phyloP scores from a whole-genome alignment of 2,113 vertebrate genomes.

The Tychaedon coryphoeus region DNA sequence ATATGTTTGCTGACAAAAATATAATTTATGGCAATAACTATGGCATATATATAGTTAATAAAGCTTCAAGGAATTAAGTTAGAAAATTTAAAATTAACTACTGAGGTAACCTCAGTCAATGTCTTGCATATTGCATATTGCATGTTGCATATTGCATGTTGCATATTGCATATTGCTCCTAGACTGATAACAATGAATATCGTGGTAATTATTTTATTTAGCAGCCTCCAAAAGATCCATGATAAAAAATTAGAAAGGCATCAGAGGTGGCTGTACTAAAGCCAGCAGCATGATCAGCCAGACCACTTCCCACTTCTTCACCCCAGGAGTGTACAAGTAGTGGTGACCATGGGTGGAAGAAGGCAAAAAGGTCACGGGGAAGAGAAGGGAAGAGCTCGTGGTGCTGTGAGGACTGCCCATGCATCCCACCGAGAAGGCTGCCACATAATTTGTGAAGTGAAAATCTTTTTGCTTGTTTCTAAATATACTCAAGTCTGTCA shows the following conservation, averaged over 20 bases:
- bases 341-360: neutral
- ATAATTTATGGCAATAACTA: slow-evolving; percentile 27
- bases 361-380: neutral
- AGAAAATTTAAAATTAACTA: slow-evolving; percentile 31
- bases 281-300: accelerated
- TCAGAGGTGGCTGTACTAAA: neutral
- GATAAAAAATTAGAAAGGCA: neutral
- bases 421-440: neutral
- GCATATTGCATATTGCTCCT: neutral
- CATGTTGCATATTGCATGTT: slow-evolving; percentile 43
- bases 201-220: slow-evolving; percentile 39
- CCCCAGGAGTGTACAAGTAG: accelerated
- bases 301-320: neutral
- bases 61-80: slow-evolving; percentile 41
- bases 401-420: neutral
- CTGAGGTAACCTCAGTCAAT: slow-evolving; percentile 33
- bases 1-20: slow-evolving; percentile 5
- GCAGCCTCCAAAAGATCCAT: neutral
- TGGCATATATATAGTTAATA: slow-evolving; percentile 29
- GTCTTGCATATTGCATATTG: neutral
- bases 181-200: slow-evolving; percentile 1
- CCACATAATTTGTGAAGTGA: neutral
- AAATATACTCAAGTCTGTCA: neutral
- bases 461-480: neutral
- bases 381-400: neutral